Conservation (phyloP, 2,888 invertebrate genomes). For the Trachelus tabidus region DNA sequence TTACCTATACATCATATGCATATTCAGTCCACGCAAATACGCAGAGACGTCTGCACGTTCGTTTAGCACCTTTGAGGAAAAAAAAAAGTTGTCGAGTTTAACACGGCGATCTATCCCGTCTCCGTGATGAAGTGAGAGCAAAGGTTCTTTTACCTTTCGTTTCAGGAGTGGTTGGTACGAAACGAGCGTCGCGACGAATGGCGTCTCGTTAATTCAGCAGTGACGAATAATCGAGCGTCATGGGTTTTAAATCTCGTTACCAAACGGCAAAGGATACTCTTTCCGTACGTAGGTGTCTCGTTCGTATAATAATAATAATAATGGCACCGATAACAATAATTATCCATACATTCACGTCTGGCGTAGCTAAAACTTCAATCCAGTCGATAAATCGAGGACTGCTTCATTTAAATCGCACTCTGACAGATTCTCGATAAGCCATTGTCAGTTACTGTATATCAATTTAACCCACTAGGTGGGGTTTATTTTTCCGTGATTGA, state of each 20-base stretch:
- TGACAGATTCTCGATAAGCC: slow-evolving; percentile 56
- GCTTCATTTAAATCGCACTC: slow-evolving; percentile 47
- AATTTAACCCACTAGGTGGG: slow-evolving; percentile 42
- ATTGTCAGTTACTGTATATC: slow-evolving; percentile 56
- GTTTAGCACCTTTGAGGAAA: not conserved
- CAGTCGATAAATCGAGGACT: slow-evolving; percentile 31
- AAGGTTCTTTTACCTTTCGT: not conserved
- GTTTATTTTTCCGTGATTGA: slow-evolving; percentile 54
- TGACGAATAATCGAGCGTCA: not conserved
- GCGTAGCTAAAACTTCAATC: not conserved
- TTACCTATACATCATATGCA: not conserved
- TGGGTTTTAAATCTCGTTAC: not conserved
- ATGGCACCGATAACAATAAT: not conserved
- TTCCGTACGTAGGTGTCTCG: not conserved
- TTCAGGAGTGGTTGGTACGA: not conserved
- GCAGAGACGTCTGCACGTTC: not conserved
- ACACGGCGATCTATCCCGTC: not conserved
- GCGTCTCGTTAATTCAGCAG: not conserved
- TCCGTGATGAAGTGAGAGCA: not conserved
- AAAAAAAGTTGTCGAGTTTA: not conserved
- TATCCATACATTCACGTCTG: not conserved
- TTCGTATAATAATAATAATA: not conserved
- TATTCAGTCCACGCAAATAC: not conserved
- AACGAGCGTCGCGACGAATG: not conserved
- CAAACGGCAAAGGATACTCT: not conserved